phyloP scores from a whole-genome alignment of 2,888 invertebrate genomes.

The Dryobotodes eremita region DNA sequence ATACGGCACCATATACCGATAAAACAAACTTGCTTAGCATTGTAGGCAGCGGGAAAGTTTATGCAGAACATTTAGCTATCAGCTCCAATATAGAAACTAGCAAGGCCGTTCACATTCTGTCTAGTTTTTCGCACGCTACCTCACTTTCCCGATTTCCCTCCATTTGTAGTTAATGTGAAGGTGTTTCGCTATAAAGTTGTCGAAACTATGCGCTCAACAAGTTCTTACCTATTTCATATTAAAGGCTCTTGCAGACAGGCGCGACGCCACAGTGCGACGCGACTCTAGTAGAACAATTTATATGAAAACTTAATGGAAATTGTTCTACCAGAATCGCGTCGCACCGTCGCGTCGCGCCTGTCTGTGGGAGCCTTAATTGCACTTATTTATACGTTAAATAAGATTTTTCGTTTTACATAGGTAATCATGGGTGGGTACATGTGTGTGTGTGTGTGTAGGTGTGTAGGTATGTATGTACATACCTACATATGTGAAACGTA shows the following conservation, averaged over 20 bases:
- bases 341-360: too few relatives aligned
- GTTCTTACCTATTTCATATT: constrained; percentile 28
- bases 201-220: constrained; percentile 29
- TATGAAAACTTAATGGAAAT: too few relatives aligned
- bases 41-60: constrained; percentile 70
- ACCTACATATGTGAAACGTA: too few relatives aligned
- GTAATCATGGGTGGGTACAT: too few relatives aligned
- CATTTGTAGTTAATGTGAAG: constrained; percentile 75
- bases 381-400: not conserved
- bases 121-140: constrained; percentile 85
- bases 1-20: not conserved
- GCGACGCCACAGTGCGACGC: too few relatives aligned
- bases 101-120: constrained; percentile 82
- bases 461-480: too few relatives aligned
- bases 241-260: not conserved
- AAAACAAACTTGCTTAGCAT: constrained; percentile 50
- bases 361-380: not conserved
- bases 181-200: constrained; percentile 46
- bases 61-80: constrained; percentile 68
- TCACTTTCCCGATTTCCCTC: constrained; percentile 87
- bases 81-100: constrained; percentile 77
- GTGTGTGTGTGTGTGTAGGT: too few relatives aligned
- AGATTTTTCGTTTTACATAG: not conserved
- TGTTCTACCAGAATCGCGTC: too few relatives aligned
- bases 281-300: too few relatives aligned